A percentile compares a stretch with the other conserved stretches of the same genome.
These are phyloP conservation scores for Apodemia hepburni DNA, from an alignment of 2,888 invertebrate genomes.

Conservation along the genomic window DNA sequence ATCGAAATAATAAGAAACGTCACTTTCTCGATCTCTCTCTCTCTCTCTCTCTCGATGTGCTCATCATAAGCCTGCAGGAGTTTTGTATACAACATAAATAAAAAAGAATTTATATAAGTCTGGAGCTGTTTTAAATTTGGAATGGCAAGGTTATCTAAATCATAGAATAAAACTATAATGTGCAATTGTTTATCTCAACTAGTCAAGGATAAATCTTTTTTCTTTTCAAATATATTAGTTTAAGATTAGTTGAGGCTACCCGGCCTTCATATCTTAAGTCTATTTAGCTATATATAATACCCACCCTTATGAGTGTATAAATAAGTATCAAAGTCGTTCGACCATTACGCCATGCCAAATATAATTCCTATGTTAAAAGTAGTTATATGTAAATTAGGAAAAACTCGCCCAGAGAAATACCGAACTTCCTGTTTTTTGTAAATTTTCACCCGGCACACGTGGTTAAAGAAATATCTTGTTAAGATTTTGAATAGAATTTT, in stretches of 20 bases:
- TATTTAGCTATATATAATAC: conserved; percentile 7
- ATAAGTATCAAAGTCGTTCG: conserved; percentile 16
- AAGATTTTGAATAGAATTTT: background rate
- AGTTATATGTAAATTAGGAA: conserved; percentile 31
- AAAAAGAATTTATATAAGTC: too few relatives aligned
- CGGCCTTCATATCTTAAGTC: conserved; percentile 9
- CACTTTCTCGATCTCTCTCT: too few relatives aligned
- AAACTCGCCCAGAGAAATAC: conserved; percentile 68
- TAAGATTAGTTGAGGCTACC: conserved; percentile 13
- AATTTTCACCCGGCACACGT: conserved; percentile 31
- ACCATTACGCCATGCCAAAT: conserved; percentile 56
- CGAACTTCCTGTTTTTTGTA: conserved; percentile 39
- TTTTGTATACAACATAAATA: too few relatives aligned
- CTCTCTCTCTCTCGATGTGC: too few relatives aligned
- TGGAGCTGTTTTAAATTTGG: too few relatives aligned
- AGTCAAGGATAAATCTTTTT: conserved; percentile 16
- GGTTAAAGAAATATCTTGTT: conserved; percentile 17
- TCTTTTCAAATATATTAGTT: conserved; percentile 16
- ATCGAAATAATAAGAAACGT: too few relatives aligned
- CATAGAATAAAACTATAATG: background rate
- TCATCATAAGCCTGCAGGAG: too few relatives aligned
- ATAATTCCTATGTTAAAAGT: conserved; percentile 28
- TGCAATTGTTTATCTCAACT: conserved; percentile 4
- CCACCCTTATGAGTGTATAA: conserved; percentile 7
- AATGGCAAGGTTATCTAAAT: background rate